A percentile compares a stretch with the other conserved stretches of the same genome.
Evolutionary conservation across 1,140 invertebrate species (phyloP).

Genomic region (Armadillidium nasatum): DNA sequence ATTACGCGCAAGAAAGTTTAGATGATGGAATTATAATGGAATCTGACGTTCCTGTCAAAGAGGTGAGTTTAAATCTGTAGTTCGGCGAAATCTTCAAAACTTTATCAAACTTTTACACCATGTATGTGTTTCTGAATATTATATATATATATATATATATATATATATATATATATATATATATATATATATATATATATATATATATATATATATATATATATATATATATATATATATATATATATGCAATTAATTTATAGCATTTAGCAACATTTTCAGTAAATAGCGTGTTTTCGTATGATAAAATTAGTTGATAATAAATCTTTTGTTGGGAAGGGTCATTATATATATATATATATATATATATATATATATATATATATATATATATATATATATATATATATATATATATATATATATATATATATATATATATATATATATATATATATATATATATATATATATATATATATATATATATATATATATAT

Average conservation of each 20-base stretch:
- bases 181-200: conserved; percentile 18
- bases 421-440: too few species aligned
- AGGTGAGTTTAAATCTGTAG: conserved; percentile 55
- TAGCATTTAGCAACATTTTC: too few species aligned
- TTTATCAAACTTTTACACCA: background rate
- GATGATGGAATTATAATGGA: conserved; percentile 82
- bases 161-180: conserved; percentile 24
- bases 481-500: too few species aligned
- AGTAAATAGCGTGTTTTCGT: too few species aligned
- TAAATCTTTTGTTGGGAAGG: too few species aligned
- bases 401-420: too few species aligned
- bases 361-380: too few species aligned
- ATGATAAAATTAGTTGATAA: too few species aligned
- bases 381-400: too few species aligned
- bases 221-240: conserved; percentile 10
- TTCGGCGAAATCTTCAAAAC: background rate
- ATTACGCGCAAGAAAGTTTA: conserved; percentile 74
- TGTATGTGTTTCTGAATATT: background rate
- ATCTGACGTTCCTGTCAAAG: conserved; percentile 69
- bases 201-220: conserved; percentile 14
- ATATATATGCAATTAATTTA: conserved; percentile 47
- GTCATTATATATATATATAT: too few species aligned
- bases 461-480: too few species aligned
- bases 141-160: conserved; percentile 22
- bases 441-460: too few species aligned